Conservation (phyloP, 2,113 vertebrate genomes). For the Oreotrochilus melanogaster region DNA sequence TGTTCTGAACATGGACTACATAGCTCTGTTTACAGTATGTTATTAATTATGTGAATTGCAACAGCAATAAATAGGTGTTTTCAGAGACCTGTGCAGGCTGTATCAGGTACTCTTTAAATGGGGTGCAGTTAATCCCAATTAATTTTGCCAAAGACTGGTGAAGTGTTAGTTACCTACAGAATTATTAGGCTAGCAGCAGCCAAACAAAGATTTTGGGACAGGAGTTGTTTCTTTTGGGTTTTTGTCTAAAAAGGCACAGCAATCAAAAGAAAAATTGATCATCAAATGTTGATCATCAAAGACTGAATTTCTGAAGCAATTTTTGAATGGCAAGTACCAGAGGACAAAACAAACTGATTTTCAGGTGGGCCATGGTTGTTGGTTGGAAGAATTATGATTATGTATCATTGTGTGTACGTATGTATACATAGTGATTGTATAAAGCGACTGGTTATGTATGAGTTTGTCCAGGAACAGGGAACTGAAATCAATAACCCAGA, state of each 20-base stretch:
- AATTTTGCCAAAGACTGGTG: neutral
- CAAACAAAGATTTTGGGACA: neutral
- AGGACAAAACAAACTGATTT: neutral
- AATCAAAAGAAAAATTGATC: neutral
- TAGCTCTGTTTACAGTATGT: neutral
- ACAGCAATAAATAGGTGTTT: neutral
- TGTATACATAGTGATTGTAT: neutral
- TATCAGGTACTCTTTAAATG: neutral
- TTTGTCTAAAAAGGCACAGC: neutral
- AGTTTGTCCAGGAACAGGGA: neutral
- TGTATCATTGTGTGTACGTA: neutral
- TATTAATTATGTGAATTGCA: neutral
- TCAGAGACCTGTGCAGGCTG: neutral
- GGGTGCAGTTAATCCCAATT: neutral
- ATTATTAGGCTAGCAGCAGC: neutral
- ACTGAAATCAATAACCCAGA: neutral
- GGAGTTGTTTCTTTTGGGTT: neutral
- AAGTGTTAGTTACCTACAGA: neutral
- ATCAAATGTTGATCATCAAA: neutral
- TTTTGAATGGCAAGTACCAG: neutral
- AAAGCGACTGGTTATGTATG: neutral
- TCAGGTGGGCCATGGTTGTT: neutral
- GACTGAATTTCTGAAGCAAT: neutral
- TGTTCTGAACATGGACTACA: neutral
- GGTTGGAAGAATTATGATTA: neutral